Base-by-base conservation (phyloP, 1,140 invertebrate species). In the Apis dorsata region DNA sequence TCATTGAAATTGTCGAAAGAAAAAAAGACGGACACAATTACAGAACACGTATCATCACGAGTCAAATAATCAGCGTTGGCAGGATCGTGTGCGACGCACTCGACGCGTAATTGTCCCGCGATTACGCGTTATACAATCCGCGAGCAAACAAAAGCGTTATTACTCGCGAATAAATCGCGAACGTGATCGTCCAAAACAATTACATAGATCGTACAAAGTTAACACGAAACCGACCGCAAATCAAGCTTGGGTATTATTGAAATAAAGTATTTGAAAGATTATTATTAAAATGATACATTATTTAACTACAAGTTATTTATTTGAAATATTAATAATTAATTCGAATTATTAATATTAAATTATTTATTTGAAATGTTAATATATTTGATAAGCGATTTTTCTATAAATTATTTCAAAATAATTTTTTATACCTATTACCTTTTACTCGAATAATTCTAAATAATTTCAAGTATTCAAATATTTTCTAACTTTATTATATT, bases 111-210 rank as follows among this genome's bases (percentile, higher is more conserved):
- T 76, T 69, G 55, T n/a, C 55, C 15, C 63, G 55, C 55, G 63
- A 76, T 75, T 75, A 68, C 19, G 72, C 17, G 62, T 68, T 81
- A 28, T 68, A 60, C 63, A 60, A 75, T 81, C 59, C 51, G 17
- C 24, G 24, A n/a, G 5, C 28, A 76, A 81, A 81, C 34, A 75
- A 76, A 66, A 75, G 44, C 55, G 44, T 49, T 76, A 76, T 53
- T 59, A 55, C 24, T 11, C 1, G 63, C 17, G 63, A 51, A 65
- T 66, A 59, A 44, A 81, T 81, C n/a, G 44, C 51, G 49, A 60
- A 3, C 63, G 55, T 34, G n/a, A 81, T 59, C 28, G 79, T 65
- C 2, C 15, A 15, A 60, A 24, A 15, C 51, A 17, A 81, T 81
- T 69, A 70, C 17, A 19, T 57, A 44, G 34, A 57, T 63, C 75